Base-by-base conservation (phyloP, 2,888 invertebrate species). In the Amiota mariae region DNA sequence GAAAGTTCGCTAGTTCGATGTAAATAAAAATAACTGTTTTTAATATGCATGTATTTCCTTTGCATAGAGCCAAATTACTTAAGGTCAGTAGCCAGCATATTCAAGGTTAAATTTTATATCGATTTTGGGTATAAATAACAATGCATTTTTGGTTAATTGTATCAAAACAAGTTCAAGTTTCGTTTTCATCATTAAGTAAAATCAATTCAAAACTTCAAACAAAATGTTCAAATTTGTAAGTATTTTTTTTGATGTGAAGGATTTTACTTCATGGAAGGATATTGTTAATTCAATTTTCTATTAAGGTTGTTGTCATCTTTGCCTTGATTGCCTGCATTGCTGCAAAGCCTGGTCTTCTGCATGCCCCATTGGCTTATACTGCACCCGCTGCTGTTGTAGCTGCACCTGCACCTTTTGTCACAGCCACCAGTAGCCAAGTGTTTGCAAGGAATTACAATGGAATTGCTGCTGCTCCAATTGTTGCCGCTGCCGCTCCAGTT, bases 391-490 rank as follows among this genome's bases (percentile, higher is more conserved):
- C 82, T 18, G 72, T 79, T 11, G 54, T 81, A 54, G 84, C 85
- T 12, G 86, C 84, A 12, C 86, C 86, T 13, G 83, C 81, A 49
- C 85, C 86, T 0, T 15, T 78, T 59, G 80, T 87, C 15, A 87
- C 87, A 8, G 85, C 87, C 66, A 84, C 85, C 76, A 87, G 86
- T 51, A 87, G 81, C 73, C 86, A 87, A 71, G 80, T 84, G 59
- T 79, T 86, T 76, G 85, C 86, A 20, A 76, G 86, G 51, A 87
- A 81, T 8, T 81, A 79, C 73, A 86, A 86, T 79, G 86, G 86
- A 13, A 85, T 87, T 56, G 86, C 85, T 24, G 71, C 80, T 18
- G 84, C 87, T 0, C 85, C 87, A 1, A 47, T 85, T 71, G 71
- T 82, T 70, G 82, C 79, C 54, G 68, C 79, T 51, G 68, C 81